These are phyloP conservation scores for Antigone vipio DNA, from an alignment of 2,113 vertebrate genomes.

Conservation along the genomic window DNA sequence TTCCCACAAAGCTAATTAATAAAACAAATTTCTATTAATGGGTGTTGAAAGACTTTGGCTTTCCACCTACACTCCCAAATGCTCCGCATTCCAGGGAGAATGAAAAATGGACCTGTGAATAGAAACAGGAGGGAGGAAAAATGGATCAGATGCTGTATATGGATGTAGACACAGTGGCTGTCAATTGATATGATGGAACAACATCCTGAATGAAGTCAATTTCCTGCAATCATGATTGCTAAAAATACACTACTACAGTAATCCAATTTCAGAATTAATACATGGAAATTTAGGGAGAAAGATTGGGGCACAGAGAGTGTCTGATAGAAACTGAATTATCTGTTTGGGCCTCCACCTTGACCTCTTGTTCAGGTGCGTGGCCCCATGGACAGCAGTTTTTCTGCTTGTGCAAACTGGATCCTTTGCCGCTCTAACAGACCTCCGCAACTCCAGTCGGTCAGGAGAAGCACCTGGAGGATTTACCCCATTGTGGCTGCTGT, in stretches of 20 bases:
- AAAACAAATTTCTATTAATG: slow-evolving; percentile 47
- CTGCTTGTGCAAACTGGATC: neutral
- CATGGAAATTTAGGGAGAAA: neutral
- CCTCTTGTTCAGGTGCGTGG: fast-evolving
- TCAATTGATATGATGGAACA: neutral
- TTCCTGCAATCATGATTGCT: neutral
- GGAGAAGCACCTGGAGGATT: neutral
- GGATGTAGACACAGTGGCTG: neutral
- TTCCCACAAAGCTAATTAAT: slow-evolving; percentile 54
- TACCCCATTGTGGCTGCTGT: fast-evolving
- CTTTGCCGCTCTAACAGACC: neutral
- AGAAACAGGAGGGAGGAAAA: slow-evolving; percentile 13
- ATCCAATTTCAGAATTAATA: neutral
- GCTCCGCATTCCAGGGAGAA: neutral
- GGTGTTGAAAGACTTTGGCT: slow-evolving; percentile 45
- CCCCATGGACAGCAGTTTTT: fast-evolving
- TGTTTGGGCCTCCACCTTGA: neutral
- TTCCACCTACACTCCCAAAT: slow-evolving; percentile 34
- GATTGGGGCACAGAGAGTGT: neutral
- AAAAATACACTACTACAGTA: neutral
- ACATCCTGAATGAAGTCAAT: neutral
- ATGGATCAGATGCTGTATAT: neutral
- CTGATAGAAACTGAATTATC: neutral
- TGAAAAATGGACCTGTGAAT: slow-evolving; percentile 37
- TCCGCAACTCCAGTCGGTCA: neutral